Base-by-base conservation (phyloP, 1,140 invertebrate genomes). In the Antheraea pernyi region DNA sequence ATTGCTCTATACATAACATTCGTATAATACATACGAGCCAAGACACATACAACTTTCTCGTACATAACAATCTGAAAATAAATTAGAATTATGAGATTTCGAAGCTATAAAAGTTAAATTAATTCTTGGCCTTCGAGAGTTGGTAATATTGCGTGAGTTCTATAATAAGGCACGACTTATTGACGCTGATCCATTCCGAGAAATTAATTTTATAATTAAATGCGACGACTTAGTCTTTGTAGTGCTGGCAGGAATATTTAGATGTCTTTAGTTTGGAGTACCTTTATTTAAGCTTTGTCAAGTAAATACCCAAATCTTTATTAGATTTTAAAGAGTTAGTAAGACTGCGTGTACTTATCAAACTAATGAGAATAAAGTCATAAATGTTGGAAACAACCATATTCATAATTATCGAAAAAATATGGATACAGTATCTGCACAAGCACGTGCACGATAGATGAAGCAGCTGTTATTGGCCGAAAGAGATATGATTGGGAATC, bases 51-150 rank as follows among this genome's bases (percentile, higher is more conserved):
- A 53, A 53, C 46, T 5, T 13, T 53, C 16, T 53, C 46, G 46
- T 53, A 53, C 46, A 53, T 53, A 53, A n/a, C 46, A 53, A 53
- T 53, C 6, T 16, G 16, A 6, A 65, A 48, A 65, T 48, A 65
- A 65, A 65, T 48, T 65, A 48, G 42, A 65, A 22, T 65, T 65
- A 65, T 65, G 42, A 19, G 64, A 65, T 48, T 65, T 42, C 39
- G 39, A 48, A 46, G 64, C 39, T 22, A 53, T 65, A 65, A 65
- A 65, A 65, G 42, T 65, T 65, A 46, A 65, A 65, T 65, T 65
- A 65, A 48, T 48, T 16, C 13, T 30, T 16, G 18, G 42, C 64
- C 36, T 65, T 19, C 18, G 19, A 19, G 18, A 8, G 36, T 19
- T 39, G 13, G 42, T 46, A 48, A 13, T 22, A 22, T 22, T 19